These are phyloP conservation scores for Drosophila mauritiana DNA, from an alignment of 1,140 invertebrate genomes.

Conservation along the genomic window DNA sequence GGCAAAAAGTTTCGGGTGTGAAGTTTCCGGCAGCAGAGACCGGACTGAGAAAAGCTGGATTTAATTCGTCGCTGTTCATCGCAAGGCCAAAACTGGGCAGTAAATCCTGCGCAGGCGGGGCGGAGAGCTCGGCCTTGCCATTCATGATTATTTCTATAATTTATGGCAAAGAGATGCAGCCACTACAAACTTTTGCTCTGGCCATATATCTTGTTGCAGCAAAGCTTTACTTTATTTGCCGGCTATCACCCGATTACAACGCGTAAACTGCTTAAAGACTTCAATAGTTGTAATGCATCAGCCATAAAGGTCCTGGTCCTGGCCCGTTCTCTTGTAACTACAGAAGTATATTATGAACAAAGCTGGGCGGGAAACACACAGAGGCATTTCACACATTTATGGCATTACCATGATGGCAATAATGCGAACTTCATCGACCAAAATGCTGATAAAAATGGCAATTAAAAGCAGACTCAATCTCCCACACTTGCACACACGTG, in stretches of 20 bases:
- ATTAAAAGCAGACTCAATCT: constrained; percentile 56
- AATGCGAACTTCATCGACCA: constrained; percentile 21
- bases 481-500: neutral
- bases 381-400: constrained; percentile 29
- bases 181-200: constrained; percentile 10
- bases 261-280: constrained; percentile 25
- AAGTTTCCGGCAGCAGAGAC: neutral
- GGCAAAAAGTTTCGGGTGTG: constrained; percentile 33
- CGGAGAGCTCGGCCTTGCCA: neutral
- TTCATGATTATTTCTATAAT: constrained; percentile 15
- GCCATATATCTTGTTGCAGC: constrained; percentile 7
- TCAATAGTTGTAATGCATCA: constrained; percentile 22
- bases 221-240: constrained; percentile 2
- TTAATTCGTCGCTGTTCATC: neutral
- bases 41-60: neutral
- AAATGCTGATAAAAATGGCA: constrained; percentile 66
- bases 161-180: constrained; percentile 2
- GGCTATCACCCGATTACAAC: constrained; percentile 20
- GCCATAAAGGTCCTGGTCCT: constrained; percentile 1
- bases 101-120: constrained; percentile 8
- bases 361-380: neutral
- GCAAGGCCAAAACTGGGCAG: neutral
- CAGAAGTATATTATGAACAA: constrained; percentile 32
- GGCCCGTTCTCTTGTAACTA: neutral
- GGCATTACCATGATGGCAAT: constrained; percentile 27